Percentiles rank a stretch among this genome's conserved stretches.
phyloP scores from a whole-genome alignment of 2,888 invertebrate genomes.

The Ecdyonurus torrentis region DNA sequence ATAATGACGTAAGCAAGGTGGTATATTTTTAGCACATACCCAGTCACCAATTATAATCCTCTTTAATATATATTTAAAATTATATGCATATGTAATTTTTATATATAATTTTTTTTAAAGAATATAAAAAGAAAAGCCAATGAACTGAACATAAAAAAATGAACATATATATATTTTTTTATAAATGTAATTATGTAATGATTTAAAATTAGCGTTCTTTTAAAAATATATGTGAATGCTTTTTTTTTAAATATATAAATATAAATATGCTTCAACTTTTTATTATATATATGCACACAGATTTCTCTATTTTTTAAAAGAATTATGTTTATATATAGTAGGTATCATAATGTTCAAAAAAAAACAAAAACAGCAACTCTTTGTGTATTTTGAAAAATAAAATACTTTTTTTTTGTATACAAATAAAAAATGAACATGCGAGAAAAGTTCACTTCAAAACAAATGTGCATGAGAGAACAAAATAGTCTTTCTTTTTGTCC shows the following conservation, averaged over 20 bases:
- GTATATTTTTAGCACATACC: background rate
- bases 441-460: background rate
- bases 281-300: no score
- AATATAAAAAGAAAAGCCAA: background rate
- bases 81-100: no score
- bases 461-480: background rate
- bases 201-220: background rate
- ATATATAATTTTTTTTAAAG: background rate
- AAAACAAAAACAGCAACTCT: no score
- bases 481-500: background rate
- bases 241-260: no score
- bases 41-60: background rate
- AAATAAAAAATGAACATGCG: background rate
- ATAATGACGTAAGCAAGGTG: background rate
- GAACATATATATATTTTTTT: background rate
- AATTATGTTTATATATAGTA: no score
- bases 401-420: no score
- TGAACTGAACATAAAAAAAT: background rate
- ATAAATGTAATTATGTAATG: conserved; percentile 1
- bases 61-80: no score
- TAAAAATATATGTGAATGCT: background rate
- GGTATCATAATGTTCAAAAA: no score
- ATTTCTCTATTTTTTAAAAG: no score
- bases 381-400: no score
- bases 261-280: no score